A percentile compares a stretch with the other conserved stretches of the same genome.
phyloP scores from a whole-genome alignment of 2,797 vertebrate species.

The Intellagama lesueurii region DNA sequence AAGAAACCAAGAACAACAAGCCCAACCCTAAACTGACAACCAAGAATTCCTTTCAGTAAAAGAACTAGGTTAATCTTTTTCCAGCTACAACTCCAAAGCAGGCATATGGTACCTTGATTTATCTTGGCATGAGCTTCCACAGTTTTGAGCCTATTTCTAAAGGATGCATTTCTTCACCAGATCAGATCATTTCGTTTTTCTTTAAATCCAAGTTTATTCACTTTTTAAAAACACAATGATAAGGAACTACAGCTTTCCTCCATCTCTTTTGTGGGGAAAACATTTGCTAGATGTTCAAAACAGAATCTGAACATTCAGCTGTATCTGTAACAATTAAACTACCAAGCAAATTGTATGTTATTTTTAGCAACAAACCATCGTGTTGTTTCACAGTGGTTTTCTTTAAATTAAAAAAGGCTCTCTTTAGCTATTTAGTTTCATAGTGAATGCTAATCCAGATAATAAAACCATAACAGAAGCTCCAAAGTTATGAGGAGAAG shows the following conservation, averaged over 20 bases:
- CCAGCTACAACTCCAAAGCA: background rate
- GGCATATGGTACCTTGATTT: background rate
- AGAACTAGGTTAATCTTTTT: background rate
- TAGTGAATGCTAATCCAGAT: background rate
- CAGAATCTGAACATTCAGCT: background rate
- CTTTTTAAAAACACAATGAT: background rate
- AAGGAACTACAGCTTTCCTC: background rate
- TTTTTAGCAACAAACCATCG: background rate
- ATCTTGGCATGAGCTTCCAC: background rate
- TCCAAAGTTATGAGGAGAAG: background rate
- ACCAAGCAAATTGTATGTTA: background rate
- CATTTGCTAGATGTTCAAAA: background rate
- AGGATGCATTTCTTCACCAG: background rate
- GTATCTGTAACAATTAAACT: background rate
- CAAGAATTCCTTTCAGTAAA: background rate
- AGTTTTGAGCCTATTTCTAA: background rate
- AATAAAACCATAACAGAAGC: background rate
- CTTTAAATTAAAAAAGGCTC: too few relatives aligned
- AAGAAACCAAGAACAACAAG: background rate
- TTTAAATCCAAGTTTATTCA: background rate
- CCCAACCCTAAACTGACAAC: background rate
- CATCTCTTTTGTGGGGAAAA: background rate
- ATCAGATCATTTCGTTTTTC: background rate
- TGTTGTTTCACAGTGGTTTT: too few relatives aligned
- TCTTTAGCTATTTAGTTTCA: background rate